Percentiles rank a stretch among this genome's conserved stretches.
Evolutionary conservation across 2,888 invertebrate genomes (phyloP).

Genomic region (Pseudococcus viburni): DNA sequence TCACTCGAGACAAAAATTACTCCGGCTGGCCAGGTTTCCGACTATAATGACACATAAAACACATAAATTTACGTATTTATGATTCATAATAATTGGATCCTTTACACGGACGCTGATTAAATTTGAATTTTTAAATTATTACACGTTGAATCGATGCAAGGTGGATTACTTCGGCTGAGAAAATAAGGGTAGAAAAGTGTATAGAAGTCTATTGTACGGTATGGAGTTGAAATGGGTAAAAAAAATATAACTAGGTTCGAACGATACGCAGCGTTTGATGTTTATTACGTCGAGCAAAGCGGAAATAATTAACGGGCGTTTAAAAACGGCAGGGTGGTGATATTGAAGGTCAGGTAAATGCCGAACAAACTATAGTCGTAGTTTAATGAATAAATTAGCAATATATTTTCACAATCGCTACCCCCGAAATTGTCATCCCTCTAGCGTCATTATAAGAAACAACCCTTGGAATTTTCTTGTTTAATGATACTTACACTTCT

Average conservation of each 20-base stretch:
- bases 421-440: constrained; percentile 57
- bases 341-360: constrained; percentile 61
- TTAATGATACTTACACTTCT: constrained; percentile 52
- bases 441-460: constrained; percentile 46
- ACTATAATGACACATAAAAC: background rate
- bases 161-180: background rate
- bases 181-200: constrained; percentile 17
- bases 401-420: constrained; percentile 61
- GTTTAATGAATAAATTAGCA: constrained; percentile 61
- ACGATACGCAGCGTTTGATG: constrained; percentile 42
- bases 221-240: background rate
- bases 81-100: constrained; percentile 36
- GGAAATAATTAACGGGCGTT: constrained; percentile 62
- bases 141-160: background rate
- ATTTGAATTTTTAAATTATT: constrained; percentile 50
- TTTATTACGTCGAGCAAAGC: constrained; percentile 59
- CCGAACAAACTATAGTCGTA: constrained; percentile 59
- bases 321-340: constrained; percentile 42
- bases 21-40: background rate
- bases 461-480: constrained; percentile 52
- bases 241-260: constrained; percentile 35
- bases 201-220: background rate
- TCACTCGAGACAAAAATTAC: too few relatives aligned
- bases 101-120: constrained; percentile 41
- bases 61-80: constrained; percentile 22